Percentiles rank a stretch among this genome's conserved stretches.
phyloP scores from a whole-genome alignment of 1,140 invertebrate genomes.

The Venturia canescens region DNA sequence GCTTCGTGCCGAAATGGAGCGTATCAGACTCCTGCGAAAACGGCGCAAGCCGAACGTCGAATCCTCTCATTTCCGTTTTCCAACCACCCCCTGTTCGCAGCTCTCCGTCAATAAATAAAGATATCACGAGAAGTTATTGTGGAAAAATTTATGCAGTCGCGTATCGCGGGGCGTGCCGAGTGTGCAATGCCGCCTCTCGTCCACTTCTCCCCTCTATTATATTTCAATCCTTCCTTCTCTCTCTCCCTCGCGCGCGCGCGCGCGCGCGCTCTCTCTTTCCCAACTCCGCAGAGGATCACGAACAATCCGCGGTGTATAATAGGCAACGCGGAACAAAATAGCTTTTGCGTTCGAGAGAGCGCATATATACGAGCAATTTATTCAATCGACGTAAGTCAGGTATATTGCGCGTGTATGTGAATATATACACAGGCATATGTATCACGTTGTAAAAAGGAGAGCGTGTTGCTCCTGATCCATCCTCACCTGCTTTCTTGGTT shows the following conservation, averaged over 20 bases:
- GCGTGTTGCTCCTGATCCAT: slow-evolving; percentile 41
- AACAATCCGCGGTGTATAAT: slow-evolving; percentile 30
- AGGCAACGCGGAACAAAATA: slow-evolving; percentile 41
- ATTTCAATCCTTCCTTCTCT: no score
- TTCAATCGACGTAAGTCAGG: slow-evolving; percentile 41
- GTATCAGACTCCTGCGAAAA: neutral
- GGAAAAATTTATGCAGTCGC: neutral
- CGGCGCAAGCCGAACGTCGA: neutral
- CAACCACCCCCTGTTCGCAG: neutral
- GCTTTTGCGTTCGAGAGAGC: slow-evolving; percentile 3
- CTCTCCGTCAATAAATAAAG: slow-evolving; percentile 4
- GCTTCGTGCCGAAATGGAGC: neutral
- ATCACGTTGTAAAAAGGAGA: neutral
- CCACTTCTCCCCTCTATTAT: neutral
- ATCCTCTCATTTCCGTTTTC: neutral
- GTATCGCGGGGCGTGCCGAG: slow-evolving; percentile 4
- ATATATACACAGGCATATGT: slow-evolving; percentile 1
- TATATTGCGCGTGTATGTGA: neutral
- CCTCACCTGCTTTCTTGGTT: slow-evolving; percentile 39
- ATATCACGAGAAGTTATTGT: slow-evolving; percentile 6
- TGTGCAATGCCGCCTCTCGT: slow-evolving; percentile 8
- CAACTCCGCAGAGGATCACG: neutral
- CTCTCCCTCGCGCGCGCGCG: neutral
- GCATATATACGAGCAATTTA: slow-evolving; percentile 41
- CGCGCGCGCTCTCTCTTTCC: neutral